Base-by-base conservation (phyloP, 2,888 invertebrate genomes). In the Volucella inanis region DNA sequence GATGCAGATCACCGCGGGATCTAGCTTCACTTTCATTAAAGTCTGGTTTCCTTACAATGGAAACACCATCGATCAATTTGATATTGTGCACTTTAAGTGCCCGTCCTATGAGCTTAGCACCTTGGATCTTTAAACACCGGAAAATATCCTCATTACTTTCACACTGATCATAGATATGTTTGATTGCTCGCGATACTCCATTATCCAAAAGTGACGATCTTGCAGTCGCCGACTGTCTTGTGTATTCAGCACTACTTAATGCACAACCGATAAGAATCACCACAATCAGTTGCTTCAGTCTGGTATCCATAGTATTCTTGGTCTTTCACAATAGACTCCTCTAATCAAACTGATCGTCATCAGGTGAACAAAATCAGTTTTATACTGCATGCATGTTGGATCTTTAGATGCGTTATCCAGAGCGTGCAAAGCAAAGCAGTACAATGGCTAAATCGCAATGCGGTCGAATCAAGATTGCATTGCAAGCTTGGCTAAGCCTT, bases 101-200 rank as follows among this genome's bases (percentile, higher is more conserved):
- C 15, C 95, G 92, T 84, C 95, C 95, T 12, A 94, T 92, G 50
- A 95, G 91, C 89, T 94, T 95, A 0, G 94, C 92, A 0, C 95
- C 95, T 89, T 95, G 94, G 72, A 95, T 92, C 91, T 96, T 96
- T 88, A 96, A 93, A 90, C 96, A 96, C 93, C 94, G 95, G 87
- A 95, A 91, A 67, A 95, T 92, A 89, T 95, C 94, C 85, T 94
- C 93, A 57, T 94, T 94, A 83, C 93, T 92, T 87, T 94, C 93
- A 90, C 96, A 96, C 89, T 94, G 94, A 22, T 88, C 89, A 74
- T 91, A 91, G 2, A 92, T 89, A 68, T 91, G 91, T n/a, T 89
- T 89, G n/a, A 92, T 77, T 0, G 90, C 90, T 68, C 90, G 90
- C 18, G 90, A 80, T 14, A 92, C 74, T 10, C 90, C 90, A 76